Conservation (phyloP, 1,140 invertebrate species). For the Drosophila nannoptera region DNA sequence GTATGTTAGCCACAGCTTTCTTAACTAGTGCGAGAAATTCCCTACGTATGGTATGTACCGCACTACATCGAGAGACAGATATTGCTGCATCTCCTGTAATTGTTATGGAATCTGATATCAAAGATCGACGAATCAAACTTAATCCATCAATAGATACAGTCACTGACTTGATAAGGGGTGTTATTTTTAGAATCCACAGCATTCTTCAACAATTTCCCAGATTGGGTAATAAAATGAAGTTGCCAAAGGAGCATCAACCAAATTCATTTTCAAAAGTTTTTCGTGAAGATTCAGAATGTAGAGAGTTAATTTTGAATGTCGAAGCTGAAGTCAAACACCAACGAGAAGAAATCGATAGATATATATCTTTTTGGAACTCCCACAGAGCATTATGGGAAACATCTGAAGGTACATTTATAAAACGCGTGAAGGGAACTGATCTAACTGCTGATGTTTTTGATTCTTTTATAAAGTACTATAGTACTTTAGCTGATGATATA, state of each 20-base stretch:
- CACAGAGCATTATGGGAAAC: conserved; percentile 90
- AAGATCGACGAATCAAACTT: conserved; percentile 81
- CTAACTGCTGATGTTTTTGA: conserved; percentile 88
- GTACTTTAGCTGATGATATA: conserved; percentile 86
- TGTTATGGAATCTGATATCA: conserved; percentile 50
- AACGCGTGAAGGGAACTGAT: conserved; percentile 84
- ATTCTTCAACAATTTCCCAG: conserved; percentile 81
- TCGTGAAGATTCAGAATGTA: conserved; percentile 81
- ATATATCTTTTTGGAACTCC: conserved; percentile 87
- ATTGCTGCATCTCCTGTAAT: conserved; percentile 86
- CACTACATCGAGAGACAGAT: conserved; percentile 87
- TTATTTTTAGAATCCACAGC: conserved; percentile 78
- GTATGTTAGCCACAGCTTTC: conserved; percentile 87
- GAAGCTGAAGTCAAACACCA: conserved; percentile 82
- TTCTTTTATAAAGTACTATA: conserved; percentile 87
- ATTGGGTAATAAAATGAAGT: conserved; percentile 82
- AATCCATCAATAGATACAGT: conserved; percentile 83
- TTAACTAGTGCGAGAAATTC: conserved; percentile 87
- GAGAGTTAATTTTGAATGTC: conserved; percentile 81
- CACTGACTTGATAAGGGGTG: conserved; percentile 80
- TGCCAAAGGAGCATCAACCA: conserved; percentile 73
- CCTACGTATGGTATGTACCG: conserved; percentile 85
- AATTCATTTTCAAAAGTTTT: conserved; percentile 79
- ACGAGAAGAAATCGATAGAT: conserved; percentile 82
- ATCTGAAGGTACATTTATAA: conserved; percentile 87